phyloP scores from a whole-genome alignment of 2,888 invertebrate species.

The Apodemia duryi region DNA sequence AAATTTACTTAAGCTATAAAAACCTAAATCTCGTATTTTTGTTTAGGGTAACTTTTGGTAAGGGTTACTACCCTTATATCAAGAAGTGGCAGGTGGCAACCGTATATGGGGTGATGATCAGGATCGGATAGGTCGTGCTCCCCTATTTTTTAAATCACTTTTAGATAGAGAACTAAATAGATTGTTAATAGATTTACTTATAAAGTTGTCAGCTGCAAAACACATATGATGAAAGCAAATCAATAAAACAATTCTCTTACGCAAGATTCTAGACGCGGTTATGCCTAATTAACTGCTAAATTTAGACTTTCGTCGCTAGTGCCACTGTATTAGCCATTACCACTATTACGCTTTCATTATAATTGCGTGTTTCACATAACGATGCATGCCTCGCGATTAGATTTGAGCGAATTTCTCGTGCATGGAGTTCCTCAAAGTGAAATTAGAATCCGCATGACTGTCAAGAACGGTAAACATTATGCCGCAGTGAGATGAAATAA shows the following conservation, averaged over 20 bases:
- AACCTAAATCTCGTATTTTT: no score
- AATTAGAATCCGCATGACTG: slow-evolving; percentile 17
- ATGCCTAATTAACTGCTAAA: slow-evolving; percentile 7
- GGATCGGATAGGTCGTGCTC: no score
- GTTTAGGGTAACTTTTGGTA: no score
- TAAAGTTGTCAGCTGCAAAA: background rate
- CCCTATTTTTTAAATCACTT: no score
- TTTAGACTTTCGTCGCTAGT: slow-evolving; percentile 12
- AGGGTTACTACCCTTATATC: no score
- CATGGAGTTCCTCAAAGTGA: slow-evolving; percentile 22
- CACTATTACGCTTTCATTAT: slow-evolving; percentile 37
- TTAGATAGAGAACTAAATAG: no score
- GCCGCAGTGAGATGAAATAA: slow-evolving; percentile 4
- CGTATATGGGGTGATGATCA: no score
- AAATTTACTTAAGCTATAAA: no score
- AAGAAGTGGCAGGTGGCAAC: no score
- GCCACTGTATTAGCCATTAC: slow-evolving; percentile 4
- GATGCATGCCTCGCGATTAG: slow-evolving; percentile 20
- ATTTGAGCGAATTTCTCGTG: slow-evolving; percentile 20
- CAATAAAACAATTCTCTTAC: slow-evolving; percentile 5
- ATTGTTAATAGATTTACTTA: background rate
- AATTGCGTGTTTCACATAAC: slow-evolving; percentile 33
- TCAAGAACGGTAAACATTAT: slow-evolving; percentile 7
- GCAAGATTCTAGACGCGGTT: background rate
- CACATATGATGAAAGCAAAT: background rate